Conservation (phyloP, 2,797 vertebrate species). For the Todus mexicanus region DNA sequence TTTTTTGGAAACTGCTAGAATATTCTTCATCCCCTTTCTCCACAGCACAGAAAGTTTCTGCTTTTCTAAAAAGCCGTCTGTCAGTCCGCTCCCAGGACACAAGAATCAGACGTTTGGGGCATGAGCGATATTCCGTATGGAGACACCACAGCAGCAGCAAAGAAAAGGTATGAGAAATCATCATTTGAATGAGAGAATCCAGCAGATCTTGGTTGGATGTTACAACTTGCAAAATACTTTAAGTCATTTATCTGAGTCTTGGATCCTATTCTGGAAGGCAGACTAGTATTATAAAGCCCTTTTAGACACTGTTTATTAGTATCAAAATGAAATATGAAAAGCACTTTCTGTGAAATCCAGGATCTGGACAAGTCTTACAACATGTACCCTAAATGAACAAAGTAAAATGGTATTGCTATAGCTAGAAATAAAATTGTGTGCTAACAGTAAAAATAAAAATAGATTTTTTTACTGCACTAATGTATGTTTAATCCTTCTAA, state of each 20-base stretch:
- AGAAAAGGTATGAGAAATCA: not conserved
- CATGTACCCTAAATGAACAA: not conserved
- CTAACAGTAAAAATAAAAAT: not conserved
- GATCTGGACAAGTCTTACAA: not conserved
- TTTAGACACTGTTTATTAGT: conserved; percentile 42
- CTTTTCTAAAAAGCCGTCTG: not conserved
- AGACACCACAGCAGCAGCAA: not conserved
- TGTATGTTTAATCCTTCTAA: not conserved
- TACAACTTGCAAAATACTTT: not conserved
- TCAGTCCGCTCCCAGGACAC: not conserved
- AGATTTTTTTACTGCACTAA: not conserved
- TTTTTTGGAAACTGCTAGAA: not conserved
- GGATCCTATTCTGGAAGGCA: not conserved
- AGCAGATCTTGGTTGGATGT: not conserved
- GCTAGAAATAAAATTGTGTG: not conserved
- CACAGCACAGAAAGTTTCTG: not conserved
- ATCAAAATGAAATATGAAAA: conserved; percentile 46
- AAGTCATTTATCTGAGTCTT: conserved; percentile 13
- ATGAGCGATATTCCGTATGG: not conserved
- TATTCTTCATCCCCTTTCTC: not conserved
- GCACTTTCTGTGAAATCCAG: conserved; percentile 22
- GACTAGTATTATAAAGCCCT: not conserved
- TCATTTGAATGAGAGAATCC: not conserved
- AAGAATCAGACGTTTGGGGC: not conserved
- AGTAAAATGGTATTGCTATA: not conserved